A percentile compares a stretch with the other conserved stretches of the same genome.
Evolutionary conservation across 30 jellyfish, hydroid and myxozoan genomes (phyloP).

Genomic region (Catostylus mosaicus): DNA sequence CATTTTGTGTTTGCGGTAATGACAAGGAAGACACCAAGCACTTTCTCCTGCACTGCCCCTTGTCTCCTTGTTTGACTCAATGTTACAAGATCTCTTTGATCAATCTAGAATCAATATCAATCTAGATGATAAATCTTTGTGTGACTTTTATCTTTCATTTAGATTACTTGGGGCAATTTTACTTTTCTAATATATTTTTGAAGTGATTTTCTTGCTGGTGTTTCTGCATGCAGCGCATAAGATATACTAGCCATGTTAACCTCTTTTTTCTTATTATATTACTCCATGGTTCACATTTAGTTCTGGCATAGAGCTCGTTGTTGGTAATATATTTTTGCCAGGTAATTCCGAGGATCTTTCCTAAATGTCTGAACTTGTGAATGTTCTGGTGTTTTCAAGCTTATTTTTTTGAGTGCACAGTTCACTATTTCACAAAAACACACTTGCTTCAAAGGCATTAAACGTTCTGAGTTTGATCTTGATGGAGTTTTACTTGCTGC

Average conservation of each 20-base stretch:
- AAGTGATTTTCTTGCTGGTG: conserved; percentile 59
- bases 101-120: no score
- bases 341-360: conserved; percentile 53
- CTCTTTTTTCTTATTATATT: conserved; percentile 43
- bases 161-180: conserved; percentile 47
- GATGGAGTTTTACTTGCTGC: conserved; percentile 55
- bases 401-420: conserved; percentile 41
- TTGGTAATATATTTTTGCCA: conserved; percentile 42
- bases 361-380: conserved; percentile 37
- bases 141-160: no score
- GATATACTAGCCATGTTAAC: conserved; percentile 57
- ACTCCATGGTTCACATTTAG: conserved; percentile 63
- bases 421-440: conserved; percentile 24
- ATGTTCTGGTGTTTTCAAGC: conserved; percentile 47
- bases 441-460: conserved; percentile 49
- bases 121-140: no score
- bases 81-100: no score
- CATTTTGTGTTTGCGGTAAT: no score
- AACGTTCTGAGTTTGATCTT: conserved; percentile 52
- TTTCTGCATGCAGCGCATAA: conserved; percentile 61
- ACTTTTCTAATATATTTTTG: conserved; percentile 41
- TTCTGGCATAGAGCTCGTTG: conserved; percentile 52
- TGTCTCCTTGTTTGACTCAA: no score
- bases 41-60: no score
- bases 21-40: no score